phyloP scores from a whole-genome alignment of 2,113 vertebrate species.

The Upupa epops region DNA sequence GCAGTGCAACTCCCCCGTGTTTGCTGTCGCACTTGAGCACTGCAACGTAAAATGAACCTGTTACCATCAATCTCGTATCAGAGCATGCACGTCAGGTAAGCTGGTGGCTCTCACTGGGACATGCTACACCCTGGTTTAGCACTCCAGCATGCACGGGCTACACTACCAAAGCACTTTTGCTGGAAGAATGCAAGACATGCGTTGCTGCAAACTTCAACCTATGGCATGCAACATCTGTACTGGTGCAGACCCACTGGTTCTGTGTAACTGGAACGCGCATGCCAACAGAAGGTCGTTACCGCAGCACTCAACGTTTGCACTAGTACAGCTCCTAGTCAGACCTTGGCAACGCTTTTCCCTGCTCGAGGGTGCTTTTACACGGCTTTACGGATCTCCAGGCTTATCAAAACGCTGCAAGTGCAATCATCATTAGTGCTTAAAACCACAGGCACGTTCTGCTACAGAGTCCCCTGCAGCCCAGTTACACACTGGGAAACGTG shows the following conservation, averaged over 20 bases:
- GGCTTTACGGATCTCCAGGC: neutral
- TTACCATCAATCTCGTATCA: slow-evolving; percentile 24
- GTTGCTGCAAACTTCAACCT: slow-evolving; percentile 58
- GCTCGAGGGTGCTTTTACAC: neutral
- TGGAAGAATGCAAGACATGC: slow-evolving; percentile 76
- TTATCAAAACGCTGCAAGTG: neutral
- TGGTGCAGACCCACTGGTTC: slow-evolving; percentile 34
- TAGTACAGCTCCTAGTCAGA: slow-evolving; percentile 7
- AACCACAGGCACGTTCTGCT: neutral
- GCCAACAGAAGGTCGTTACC: slow-evolving; percentile 10
- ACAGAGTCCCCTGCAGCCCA: neutral
- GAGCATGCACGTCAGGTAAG: slow-evolving; percentile 70
- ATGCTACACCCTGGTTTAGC: slow-evolving; percentile 71
- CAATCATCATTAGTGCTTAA: neutral
- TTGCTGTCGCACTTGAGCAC: slow-evolving; percentile 47
- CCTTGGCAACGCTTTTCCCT: neutral
- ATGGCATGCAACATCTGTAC: slow-evolving; percentile 70
- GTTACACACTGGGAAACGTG: neutral
- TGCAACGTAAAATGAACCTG: slow-evolving; percentile 25
- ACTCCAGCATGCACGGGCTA: slow-evolving; percentile 76
- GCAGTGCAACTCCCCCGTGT: slow-evolving; percentile 59
- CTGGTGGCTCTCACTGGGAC: slow-evolving; percentile 61
- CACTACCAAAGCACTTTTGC: slow-evolving; percentile 55
- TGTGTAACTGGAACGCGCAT: slow-evolving; percentile 12
- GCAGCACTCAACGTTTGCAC: neutral